Base-by-base conservation (phyloP, 2,797 vertebrate genomes). In the Anas flavirostris region DNA sequence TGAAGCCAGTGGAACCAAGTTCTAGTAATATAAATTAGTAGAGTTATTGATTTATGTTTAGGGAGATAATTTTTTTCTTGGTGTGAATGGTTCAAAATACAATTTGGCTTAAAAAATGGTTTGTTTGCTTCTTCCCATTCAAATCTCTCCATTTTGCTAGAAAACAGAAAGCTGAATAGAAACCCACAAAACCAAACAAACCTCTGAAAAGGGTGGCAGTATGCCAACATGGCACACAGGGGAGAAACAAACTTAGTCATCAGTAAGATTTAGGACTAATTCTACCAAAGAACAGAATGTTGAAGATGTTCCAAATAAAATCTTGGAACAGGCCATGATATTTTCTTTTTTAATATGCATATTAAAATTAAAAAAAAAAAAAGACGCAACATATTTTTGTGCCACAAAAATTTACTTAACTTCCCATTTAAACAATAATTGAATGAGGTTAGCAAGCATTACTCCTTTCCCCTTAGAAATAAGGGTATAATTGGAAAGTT, bases 301-400 rank as follows among this genome's bases (percentile, higher is more conserved):
- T 95, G 95, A 96, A 87, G 72, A 46, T 41, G 31, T 83, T 96
- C 85, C 92, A 95, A 79, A 95, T 91, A 89, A 85, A 91, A 93
- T 94, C 79, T 90, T 96, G 95, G 89, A 93, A 78, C 60, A 13
- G 64, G 85, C 72, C 22, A 50, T 35, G 68, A 64, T 95, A 74
- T 94, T 94, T 95, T 92, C 58, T 39, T 87, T 91, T 94, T 94
- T 91, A 95, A 93, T 95, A 75, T 35, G 19, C 0, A 1, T 82
- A 91, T 88, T 95, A 91, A 89, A 92, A 91, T 93, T 8, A 95
- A 93, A 83, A 37, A 37, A 69, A 69, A 22, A 22, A 44, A 9
- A 44, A 44, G 9, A 19, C 39, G 4, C 17, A 46, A 48, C 26
- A 67, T 87, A 60, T 62, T 77, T 93, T 82, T 85, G 26, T 7